Evolutionary conservation across 2,888 invertebrate species (phyloP).

Genomic region (Acanthosoma haemorrhoidale): DNA sequence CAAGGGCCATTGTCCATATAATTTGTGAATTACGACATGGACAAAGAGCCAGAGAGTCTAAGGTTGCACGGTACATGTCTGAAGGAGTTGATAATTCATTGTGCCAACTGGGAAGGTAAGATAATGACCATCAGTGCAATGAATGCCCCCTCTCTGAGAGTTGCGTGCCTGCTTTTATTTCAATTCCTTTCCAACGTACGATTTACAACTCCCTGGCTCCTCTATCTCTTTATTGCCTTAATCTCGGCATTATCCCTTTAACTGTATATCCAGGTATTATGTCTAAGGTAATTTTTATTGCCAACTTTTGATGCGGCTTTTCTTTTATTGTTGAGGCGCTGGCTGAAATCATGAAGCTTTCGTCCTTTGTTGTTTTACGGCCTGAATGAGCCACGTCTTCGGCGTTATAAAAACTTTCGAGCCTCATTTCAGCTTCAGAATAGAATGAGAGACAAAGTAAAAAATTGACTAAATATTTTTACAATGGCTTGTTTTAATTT

Average conservation of each 20-base stretch:
- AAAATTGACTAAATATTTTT: too few species aligned
- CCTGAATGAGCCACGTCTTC: neutral
- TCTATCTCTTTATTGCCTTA: neutral
- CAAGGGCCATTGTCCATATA: too few species aligned
- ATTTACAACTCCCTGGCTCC: neutral
- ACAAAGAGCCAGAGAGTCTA: neutral
- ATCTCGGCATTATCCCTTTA: slow-evolving; percentile 5
- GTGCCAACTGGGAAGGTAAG: neutral
- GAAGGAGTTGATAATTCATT: too few species aligned
- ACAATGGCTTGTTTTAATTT: too few species aligned
- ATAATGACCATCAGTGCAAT: neutral
- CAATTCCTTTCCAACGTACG: neutral
- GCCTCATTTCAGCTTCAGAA: too few species aligned
- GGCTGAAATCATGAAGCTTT: neutral
- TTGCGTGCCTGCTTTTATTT: neutral
- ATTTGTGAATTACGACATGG: too few species aligned
- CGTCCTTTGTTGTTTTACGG: neutral
- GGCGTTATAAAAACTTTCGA: too few species aligned
- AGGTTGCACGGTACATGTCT: neutral
- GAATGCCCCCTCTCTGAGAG: too few species aligned
- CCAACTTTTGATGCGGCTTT: neutral
- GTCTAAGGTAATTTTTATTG: slow-evolving; percentile 3
- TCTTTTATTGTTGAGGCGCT: neutral
- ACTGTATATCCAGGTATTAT: neutral
- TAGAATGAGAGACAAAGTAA: too few species aligned